Evolutionary conservation across 1,140 invertebrate species (phyloP).

Genomic region (Bemisia tabaci): DNA sequence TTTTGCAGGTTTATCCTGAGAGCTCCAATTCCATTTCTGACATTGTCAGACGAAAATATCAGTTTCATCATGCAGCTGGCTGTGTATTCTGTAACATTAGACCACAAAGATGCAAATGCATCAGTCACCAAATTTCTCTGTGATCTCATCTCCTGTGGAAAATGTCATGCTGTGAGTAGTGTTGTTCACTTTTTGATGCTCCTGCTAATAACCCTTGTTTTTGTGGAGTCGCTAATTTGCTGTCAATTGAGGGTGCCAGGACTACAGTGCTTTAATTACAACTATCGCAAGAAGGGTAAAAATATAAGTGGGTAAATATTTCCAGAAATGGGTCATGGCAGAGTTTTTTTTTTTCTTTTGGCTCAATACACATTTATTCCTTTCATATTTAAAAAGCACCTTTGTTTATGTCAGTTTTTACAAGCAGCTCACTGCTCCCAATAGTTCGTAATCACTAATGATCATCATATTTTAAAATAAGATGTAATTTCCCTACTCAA

Average conservation of each 20-base stretch:
- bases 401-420: no score
- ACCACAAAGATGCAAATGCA: conserved; percentile 90
- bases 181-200: neutral
- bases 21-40: conserved; percentile 63
- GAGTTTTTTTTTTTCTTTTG: no score
- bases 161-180: conserved; percentile 36
- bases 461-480: no score
- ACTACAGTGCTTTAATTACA: neutral
- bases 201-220: neutral
- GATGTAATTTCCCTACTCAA: no score
- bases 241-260: neutral
- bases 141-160: conserved; percentile 56
- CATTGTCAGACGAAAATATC: conserved; percentile 42
- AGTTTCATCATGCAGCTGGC: conserved; percentile 68
- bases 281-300: neutral
- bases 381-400: no score
- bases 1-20: conserved; percentile 73
- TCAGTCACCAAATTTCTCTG: conserved; percentile 90
- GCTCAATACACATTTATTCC: no score
- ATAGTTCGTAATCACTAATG: no score
- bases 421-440: no score
- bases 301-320: no score
- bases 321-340: no score
- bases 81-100: conserved; percentile 62
- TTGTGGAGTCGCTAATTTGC: conserved; percentile 1